Conservation (phyloP, 2,888 invertebrate species). For the Eumacrocentrus americanus region DNA sequence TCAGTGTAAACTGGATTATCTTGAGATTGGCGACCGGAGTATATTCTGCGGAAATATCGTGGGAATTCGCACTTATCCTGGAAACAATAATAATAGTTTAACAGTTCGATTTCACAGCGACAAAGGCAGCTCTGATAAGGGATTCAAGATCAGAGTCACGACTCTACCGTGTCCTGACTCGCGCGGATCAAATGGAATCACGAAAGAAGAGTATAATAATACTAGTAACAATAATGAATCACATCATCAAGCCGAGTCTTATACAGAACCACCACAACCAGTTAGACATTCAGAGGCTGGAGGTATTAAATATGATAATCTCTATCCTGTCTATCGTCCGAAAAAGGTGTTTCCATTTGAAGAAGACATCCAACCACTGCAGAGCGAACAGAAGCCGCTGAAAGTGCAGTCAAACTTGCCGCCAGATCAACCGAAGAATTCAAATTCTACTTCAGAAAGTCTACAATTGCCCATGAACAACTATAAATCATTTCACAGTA, state of each 20-base stretch:
- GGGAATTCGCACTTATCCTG: conserved; percentile 62
- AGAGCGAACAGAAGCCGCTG: too few relatives aligned
- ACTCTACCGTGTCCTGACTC: conserved; percentile 58
- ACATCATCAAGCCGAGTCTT: not conserved
- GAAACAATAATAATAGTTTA: conserved; percentile 62
- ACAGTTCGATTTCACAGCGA: conserved; percentile 63
- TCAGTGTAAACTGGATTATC: conserved; percentile 64
- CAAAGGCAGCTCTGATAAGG: conserved; percentile 49
- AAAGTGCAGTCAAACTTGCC: too few relatives aligned
- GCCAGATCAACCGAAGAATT: conserved; percentile 13
- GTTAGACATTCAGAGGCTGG: not conserved
- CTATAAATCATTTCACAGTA: conserved; percentile 20
- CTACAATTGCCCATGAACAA: conserved; percentile 7
- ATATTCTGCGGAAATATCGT: conserved; percentile 64
- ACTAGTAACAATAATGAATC: not conserved
- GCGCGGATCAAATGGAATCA: not conserved
- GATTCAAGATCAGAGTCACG: conserved; percentile 65
- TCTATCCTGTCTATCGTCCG: conserved; percentile 34
- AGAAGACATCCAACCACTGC: conserved; percentile 12
- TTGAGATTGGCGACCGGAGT: conserved; percentile 63
- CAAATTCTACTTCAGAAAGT: not conserved
- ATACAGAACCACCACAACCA: conserved; percentile 1
- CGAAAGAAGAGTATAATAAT: not conserved
- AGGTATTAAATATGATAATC: conserved; percentile 7
- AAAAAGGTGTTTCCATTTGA: conserved; percentile 28